These are phyloP conservation scores for Lottia scabra DNA, from an alignment of 2,888 invertebrate species.

Conservation along the genomic window DNA sequence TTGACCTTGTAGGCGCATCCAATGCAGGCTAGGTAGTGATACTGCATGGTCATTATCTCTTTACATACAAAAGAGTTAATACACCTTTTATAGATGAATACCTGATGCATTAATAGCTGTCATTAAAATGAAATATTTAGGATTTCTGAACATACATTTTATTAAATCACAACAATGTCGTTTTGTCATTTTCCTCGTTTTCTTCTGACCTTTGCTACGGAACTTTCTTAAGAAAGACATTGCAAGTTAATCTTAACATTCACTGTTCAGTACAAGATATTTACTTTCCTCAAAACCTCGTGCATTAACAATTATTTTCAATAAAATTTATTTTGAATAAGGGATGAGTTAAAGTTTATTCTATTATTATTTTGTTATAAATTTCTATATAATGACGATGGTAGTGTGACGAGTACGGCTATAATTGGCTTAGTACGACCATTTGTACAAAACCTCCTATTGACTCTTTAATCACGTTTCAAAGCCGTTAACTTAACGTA, in stretches of 20 bases:
- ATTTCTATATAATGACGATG: not conserved
- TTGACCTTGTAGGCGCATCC: too few species aligned
- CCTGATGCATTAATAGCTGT: too few species aligned
- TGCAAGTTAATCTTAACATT: not conserved
- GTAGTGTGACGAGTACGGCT: not conserved
- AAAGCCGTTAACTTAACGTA: conserved; percentile 7
- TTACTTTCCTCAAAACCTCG: not conserved
- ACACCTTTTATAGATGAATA: too few species aligned
- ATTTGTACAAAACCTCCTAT: conserved; percentile 4
- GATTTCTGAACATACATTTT: too few species aligned
- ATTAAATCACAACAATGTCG: too few species aligned
- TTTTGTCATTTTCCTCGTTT: too few species aligned
- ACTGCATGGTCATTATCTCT: too few species aligned
- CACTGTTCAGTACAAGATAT: not conserved
- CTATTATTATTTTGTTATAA: not conserved
- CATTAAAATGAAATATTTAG: too few species aligned
- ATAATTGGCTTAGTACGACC: conserved; percentile 3
- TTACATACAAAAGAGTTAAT: too few species aligned
- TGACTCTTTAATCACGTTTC: conserved; percentile 7
- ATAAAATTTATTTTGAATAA: not conserved
- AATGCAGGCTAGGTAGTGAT: too few species aligned
- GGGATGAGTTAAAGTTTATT: not conserved
- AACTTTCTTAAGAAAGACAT: too few species aligned
- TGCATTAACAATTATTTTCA: not conserved
- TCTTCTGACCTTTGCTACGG: too few species aligned